phyloP scores from a whole-genome alignment of 2,797 vertebrate genomes.

The Mormyrops boulengeri region DNA sequence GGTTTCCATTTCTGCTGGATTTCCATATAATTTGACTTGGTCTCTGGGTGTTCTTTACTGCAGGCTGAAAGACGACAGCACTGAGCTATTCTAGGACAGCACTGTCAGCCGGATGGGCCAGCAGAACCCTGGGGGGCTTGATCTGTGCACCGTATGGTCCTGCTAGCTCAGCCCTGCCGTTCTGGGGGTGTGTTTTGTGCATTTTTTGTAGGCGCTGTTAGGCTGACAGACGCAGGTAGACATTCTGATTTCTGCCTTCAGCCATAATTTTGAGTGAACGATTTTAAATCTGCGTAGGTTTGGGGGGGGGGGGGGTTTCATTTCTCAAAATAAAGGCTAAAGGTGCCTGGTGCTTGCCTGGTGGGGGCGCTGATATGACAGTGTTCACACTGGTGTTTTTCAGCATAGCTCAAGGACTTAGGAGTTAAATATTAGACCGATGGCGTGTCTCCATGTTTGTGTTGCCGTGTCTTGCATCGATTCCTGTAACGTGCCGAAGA shows the following conservation, averaged over 20 bases:
- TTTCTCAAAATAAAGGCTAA: neutral
- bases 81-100: neutral
- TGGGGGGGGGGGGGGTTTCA: neutral
- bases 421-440: neutral
- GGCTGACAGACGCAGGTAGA: neutral
- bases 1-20: neutral
- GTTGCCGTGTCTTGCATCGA: neutral
- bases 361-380: neutral
- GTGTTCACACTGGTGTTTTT: neutral
- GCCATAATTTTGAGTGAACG: neutral
- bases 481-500: neutral
- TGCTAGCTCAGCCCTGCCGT: neutral
- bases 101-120: neutral
- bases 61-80: neutral
- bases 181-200: neutral
- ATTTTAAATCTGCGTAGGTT: neutral
- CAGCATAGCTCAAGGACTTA: conserved; percentile 2
- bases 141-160: neutral
- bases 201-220: neutral
- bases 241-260: neutral
- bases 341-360: neutral
- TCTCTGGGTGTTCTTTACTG: neutral
- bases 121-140: neutral
- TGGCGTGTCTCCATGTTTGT: neutral
- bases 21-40: neutral